Evolutionary conservation across 1,140 invertebrate genomes (phyloP), one percentile per base, ranked within the genome.

Genomic region (Calephelis virginiensis): DNA sequence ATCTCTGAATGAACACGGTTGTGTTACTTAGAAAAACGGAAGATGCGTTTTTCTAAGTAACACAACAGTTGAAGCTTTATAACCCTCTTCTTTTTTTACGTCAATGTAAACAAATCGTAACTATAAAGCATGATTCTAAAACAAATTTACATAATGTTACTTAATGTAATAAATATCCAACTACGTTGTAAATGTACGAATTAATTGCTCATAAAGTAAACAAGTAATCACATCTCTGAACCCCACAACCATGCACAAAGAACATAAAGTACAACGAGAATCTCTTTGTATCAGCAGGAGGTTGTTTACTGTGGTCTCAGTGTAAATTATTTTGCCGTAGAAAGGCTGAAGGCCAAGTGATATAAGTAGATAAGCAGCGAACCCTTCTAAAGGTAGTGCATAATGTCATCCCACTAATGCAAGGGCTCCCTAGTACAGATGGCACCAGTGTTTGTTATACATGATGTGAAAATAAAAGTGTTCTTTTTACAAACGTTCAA

Each of bases 381-480:
- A 88, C 86, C 86, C 85, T 84, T 82, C 80, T 81, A 74, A 67
- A 72, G 80, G 76, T 82, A 86, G 82, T 88, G 86, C 85, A 90
- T 90, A 90, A 90, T 81, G 83, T 83, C 88, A 84, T 90, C 86
- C 88, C 81, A 73, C 81, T 90, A 90, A 90, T 90, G 88, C 85
- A 85, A 83, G 82, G 84, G 79, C 83, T 84, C 85, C 82, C 80
- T 76, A 77, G 17, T 83, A 76, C 86, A 89, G 85, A 89, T 89
- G 86, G 82, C 83, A 86, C 81, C 86, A 83, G 85, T 43, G 40
- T 82, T 88, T 89, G 85, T 86, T 85, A 86, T 87, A 88, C 80
- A 78, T 78, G 78, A 66, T 79, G 80, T 74, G 63, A 48, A 56
- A 56, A 67, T 28, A 38, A n/a, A n/a, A 69, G 48, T 69, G 63